phyloP scores from a whole-genome alignment of 2,797 vertebrate species.

The Malurus splendens region DNA sequence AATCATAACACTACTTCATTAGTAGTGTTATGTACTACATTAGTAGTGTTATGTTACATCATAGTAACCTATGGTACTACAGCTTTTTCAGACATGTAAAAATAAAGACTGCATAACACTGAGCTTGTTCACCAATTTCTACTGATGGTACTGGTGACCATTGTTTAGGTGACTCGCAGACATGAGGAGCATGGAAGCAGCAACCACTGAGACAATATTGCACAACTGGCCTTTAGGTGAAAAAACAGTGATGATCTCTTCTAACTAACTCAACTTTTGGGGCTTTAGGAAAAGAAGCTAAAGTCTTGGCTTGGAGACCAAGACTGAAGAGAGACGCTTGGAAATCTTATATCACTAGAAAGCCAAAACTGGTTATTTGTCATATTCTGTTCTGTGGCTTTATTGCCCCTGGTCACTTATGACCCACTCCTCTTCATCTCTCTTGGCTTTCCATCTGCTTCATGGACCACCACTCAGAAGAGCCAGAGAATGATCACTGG shows the following conservation, averaged over 20 bases:
- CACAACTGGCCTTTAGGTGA: neutral
- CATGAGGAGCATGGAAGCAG: neutral
- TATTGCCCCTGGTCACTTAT: neutral
- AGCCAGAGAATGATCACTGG: neutral
- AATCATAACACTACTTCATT: neutral
- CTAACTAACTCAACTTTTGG: neutral
- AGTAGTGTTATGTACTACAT: no score
- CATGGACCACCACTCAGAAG: neutral
- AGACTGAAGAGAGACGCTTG: neutral
- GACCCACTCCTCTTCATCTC: neutral
- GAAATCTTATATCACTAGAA: neutral
- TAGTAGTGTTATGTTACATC: no score
- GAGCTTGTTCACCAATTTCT: neutral
- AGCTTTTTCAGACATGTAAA: neutral
- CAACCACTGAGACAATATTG: neutral
- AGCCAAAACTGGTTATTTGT: neutral
- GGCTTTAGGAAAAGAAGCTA: neutral
- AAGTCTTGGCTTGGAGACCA: neutral
- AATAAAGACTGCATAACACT: neutral
- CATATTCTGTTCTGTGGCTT: neutral
- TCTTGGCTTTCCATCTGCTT: neutral
- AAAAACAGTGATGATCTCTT: neutral
- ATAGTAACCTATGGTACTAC: neutral
- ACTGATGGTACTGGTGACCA: neutral
- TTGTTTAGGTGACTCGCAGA: neutral